A percentile compares a stretch with the other conserved stretches of the same genome.
phyloP scores from a whole-genome alignment of 2,113 vertebrate genomes.

The Miniopterus natalensis region DNA sequence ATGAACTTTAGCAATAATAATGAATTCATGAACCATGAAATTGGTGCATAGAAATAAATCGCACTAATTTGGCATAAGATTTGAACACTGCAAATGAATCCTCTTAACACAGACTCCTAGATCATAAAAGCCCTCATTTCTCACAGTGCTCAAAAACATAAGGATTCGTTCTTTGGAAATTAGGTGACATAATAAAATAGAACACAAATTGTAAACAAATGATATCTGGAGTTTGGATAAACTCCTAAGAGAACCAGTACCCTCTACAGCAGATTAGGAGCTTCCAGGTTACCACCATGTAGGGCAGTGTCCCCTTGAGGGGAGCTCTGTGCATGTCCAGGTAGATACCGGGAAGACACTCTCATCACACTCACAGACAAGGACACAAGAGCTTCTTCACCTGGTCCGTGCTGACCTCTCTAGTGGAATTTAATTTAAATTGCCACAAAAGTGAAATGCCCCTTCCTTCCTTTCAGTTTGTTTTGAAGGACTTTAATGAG shows the following conservation, averaged over 20 bases:
- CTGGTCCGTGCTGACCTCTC: not conserved
- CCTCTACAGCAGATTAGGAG: not conserved
- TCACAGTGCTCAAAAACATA: conserved; percentile 70
- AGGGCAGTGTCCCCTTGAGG: not conserved
- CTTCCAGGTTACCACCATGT: not conserved
- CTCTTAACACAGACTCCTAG: conserved; percentile 54
- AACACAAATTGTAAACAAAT: conserved; percentile 35
- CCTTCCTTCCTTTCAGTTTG: not conserved
- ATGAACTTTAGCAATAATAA: conserved; percentile 82
- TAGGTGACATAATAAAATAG: conserved; percentile 58
- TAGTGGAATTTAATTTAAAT: not conserved
- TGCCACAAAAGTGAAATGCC: conserved; percentile 14
- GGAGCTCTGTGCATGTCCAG: not conserved
- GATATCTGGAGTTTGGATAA: not conserved
- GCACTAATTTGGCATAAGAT: conserved; percentile 80
- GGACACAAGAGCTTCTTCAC: not conserved
- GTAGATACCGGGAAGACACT: not conserved
- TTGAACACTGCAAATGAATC: conserved; percentile 83
- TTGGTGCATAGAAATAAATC: conserved; percentile 83
- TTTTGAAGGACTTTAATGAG: not conserved
- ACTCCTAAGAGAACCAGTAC: not conserved
- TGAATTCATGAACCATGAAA: conserved; percentile 81
- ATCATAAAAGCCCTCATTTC: conserved; percentile 73
- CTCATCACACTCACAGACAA: not conserved
- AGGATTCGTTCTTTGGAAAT: conserved; percentile 63